Evolutionary conservation across 2,113 vertebrate species (phyloP).

Genomic region (Saccopteryx bilineata): DNA sequence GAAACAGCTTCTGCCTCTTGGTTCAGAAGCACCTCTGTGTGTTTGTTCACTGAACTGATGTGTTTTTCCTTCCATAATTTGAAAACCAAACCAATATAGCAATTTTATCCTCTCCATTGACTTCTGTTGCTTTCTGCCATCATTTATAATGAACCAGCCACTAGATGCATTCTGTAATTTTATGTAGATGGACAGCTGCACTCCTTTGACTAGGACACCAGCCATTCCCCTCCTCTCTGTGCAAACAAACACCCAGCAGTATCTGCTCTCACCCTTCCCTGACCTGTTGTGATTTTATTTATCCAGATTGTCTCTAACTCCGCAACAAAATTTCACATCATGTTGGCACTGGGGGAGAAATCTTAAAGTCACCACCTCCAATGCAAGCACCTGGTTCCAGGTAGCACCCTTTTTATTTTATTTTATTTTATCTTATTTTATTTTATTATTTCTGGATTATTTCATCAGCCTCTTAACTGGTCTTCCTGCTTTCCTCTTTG

Average conservation of each 20-base stretch:
- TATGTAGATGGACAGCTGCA: background rate
- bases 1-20: background rate
- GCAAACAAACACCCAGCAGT: background rate
- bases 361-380: too few relatives aligned
- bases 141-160: background rate
- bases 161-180: background rate
- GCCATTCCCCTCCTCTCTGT: background rate
- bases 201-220: background rate
- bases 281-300: background rate
- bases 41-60: background rate
- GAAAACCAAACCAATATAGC: slow-evolving; percentile 43
- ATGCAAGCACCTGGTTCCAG: fast-evolving
- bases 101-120: background rate
- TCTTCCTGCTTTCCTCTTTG: background rate
- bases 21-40: background rate
- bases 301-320: background rate
- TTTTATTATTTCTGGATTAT: background rate
- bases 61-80: slow-evolving; percentile 11
- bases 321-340: fast-evolving
- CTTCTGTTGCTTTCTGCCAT: background rate
- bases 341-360: background rate
- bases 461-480: background rate
- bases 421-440: too few relatives aligned
- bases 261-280: background rate
- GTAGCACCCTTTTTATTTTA: too few relatives aligned